Conservation (phyloP, 2,113 vertebrate species). For the Pica pica region DNA sequence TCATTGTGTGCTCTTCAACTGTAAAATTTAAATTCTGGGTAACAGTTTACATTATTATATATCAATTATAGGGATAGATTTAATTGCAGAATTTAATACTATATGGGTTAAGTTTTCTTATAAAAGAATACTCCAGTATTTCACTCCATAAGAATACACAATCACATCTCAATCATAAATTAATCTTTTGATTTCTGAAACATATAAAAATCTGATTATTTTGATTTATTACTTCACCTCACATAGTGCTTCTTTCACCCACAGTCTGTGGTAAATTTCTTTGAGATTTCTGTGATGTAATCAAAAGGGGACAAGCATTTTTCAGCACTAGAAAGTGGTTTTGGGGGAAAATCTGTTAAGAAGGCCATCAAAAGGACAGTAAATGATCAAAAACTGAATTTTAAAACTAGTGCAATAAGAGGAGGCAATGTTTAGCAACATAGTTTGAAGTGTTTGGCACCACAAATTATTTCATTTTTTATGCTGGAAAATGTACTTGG, state of each 20-base stretch:
- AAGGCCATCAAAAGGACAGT: constrained; percentile 23
- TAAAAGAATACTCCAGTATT: constrained; percentile 55
- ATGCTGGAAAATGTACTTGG: neutral
- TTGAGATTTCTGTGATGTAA: neutral
- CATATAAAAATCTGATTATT: neutral
- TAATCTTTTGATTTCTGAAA: constrained; percentile 41
- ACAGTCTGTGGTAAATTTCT: neutral
- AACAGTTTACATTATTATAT: constrained; percentile 40
- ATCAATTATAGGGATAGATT: constrained; percentile 42
- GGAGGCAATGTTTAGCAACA: constrained; percentile 5
- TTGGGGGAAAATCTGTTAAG: neutral
- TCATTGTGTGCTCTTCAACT: constrained; percentile 69
- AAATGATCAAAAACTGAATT: neutral
- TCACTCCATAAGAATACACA: constrained; percentile 47
- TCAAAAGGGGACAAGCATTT: neutral
- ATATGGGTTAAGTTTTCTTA: constrained; percentile 49
- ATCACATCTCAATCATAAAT: constrained; percentile 16
- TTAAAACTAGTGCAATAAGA: constrained; percentile 29
- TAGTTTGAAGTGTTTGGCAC: neutral
- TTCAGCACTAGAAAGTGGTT: neutral
- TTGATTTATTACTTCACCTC: neutral
- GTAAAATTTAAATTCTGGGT: constrained; percentile 61
- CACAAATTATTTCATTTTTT: neutral
- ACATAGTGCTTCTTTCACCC: constrained; percentile 22
- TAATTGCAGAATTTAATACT: constrained; percentile 40